Evolutionary conservation across 2,113 vertebrate genomes (phyloP), one percentile per base, ranked within the genome.

Genomic region (Poicephalus gulielmi): DNA sequence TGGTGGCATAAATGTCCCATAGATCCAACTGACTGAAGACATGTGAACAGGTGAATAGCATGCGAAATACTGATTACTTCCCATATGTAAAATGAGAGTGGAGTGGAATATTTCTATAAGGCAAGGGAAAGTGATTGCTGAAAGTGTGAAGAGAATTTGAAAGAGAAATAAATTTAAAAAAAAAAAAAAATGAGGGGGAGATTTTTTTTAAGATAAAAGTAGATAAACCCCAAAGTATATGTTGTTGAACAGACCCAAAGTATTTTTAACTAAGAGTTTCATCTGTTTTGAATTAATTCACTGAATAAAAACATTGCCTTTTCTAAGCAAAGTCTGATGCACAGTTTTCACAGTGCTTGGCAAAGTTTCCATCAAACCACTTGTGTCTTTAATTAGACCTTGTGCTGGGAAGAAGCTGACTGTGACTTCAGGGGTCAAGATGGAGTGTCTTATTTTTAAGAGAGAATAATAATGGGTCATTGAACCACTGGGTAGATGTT

Each of bases 281-380:
- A 73, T 20, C 44, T 95, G 59, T 43, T 93, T 91, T 83, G 28
- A 92, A 81, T 94, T 90, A 59, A 93, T 75, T 84, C 10, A n/a
- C 39, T 73, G 47, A 84, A 68, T 64, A 81, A 90, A 94, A 84
- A 27, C 17, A 76, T 17, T 70, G 10, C 25, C 5, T 92, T 91
- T 92, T 84, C 47, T 57, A 79, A 88, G 41, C 6, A 85, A 90
- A 94, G 83, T 86, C 41, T 76, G 28, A 44, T 49, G 57, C 33
- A 66, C 7, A 53, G n/a, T 75, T 96, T 90, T 90, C 64, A 79
- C 30, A 76, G 47, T 60, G 18, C 44, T 83, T 92, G 73, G 57
- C 69, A 90, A 75, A 60, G 75, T 30, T 95, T 88, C 19, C 3
- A 10, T 43, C 47, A 66, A 37, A 71, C 55, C 30, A 43, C 60